Base-by-base conservation (phyloP, 37 sponge, comb jelly and placozoan species). In the Geodia barretti region DNA sequence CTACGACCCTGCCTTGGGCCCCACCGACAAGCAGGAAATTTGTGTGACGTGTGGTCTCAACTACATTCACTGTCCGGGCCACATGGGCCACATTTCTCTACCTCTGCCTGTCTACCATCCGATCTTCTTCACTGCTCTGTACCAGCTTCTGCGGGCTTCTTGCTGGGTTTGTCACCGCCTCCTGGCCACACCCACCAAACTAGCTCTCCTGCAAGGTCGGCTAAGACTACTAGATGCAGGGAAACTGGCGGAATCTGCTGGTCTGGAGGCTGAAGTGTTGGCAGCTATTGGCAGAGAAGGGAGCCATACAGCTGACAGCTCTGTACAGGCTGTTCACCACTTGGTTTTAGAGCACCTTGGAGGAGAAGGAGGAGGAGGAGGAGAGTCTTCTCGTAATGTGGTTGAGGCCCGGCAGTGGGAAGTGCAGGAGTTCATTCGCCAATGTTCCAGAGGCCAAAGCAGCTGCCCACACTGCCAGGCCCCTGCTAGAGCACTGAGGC, bases 51-150 rank as follows among this genome's bases (percentile, higher is more conserved):
- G 99, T 62, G 87, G 90, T 38, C 88, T 97, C 14, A 88, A 76
- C 82, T 83, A 87, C 35, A 74, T 82, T 1, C 89, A 91, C 61
- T 98, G 99, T 72, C 96, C 99, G 2, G 99, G 99, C 1, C 98
- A 98, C 73, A 75, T 96, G 76, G 98, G 98, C 3, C 99, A 98
- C 74, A 94, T 98, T n/a, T 66, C 86, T 1, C 84, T 98, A 0
- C 99, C 96, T 1, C 82, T 98, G 17, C 97, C 97, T 32, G 90
- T 98, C 29, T 96, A 91, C 79, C 89, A 96, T 75, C 99, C 99
- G 0, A 28, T 96, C 20, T 93, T 91, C 89, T 98, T 94, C 73
- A 71, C 34, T 39, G 31, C 58, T 17, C 24, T 87, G 23, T 90
- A 85, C 61, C 81, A 76, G 33, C 60, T 95, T 0, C 82, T 92